phyloP scores from a whole-genome alignment of 2,888 invertebrate species.

The Andricus curvator region DNA sequence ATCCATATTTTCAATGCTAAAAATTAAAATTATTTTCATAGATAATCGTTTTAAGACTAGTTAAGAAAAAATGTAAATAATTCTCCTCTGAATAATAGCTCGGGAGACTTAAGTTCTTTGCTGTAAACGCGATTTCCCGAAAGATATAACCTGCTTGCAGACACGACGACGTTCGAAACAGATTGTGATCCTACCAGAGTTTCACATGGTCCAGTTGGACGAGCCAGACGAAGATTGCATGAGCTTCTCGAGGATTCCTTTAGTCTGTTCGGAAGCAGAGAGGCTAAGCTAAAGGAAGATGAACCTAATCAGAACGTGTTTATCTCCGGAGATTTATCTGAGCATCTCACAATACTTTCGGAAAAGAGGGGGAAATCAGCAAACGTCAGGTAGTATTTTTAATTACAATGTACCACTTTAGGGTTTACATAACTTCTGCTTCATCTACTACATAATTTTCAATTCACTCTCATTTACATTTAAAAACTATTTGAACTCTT shows the following conservation, averaged over 20 bases:
- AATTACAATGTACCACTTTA: no score
- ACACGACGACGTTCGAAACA: conserved; percentile 61
- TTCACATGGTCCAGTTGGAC: conserved; percentile 78
- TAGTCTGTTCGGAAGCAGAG: conserved; percentile 86
- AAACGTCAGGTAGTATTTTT: conserved; percentile 62
- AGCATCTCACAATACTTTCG: conserved; percentile 60
- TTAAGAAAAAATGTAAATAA: neutral
- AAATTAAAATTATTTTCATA: neutral
- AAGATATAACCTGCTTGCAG: conserved; percentile 57
- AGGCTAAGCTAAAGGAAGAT: conserved; percentile 78
- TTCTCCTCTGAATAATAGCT: neutral
- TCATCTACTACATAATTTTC: no score
- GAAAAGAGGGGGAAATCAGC: conserved; percentile 66
- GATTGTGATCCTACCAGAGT: conserved; percentile 63
- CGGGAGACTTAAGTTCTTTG: neutral
- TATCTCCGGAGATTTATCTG: conserved; percentile 54
- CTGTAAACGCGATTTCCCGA: conserved; percentile 45
- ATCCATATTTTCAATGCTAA: neutral
- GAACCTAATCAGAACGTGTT: conserved; percentile 55
- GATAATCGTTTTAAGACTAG: neutral
- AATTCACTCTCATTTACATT: no score
- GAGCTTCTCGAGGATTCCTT: conserved; percentile 90
- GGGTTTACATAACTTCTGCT: no score
- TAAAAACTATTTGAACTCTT: no score
- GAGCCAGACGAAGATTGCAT: conserved; percentile 87